Evolutionary conservation across 1,140 invertebrate species (phyloP), one percentile per base, ranked within the genome.

Genomic region (Dendroctonus valens): DNA sequence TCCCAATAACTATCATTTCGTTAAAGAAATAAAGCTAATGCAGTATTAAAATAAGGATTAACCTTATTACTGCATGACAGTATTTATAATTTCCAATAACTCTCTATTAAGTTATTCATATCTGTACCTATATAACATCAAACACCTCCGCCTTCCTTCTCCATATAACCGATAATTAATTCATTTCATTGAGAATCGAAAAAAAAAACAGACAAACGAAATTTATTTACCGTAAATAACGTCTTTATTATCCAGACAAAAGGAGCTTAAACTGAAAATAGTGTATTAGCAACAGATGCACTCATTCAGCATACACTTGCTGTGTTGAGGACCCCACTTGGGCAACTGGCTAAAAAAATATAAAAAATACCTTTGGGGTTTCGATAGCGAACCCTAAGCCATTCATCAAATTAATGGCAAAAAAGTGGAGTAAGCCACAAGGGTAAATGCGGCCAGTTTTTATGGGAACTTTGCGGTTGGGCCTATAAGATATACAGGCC

Each of bases 141-240:
- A 26, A 26, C 26, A 3, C 26, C 26, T 26, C 26, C 1, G 26
- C 1, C 26, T 26, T 26, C 26, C 44, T 46, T 9, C 12, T 46
- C 9, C 12, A 46, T 46, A 46, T 11, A 46, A 46, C 3, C 44
- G 12, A 46, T 46, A 11, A 12, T 46, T 46, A 46, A 11, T 11
- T 11, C 9, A 46, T 46, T 11, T 11, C 9, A 46, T 1, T 14
- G 1, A 9, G 12, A 2, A 52, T 52, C 7, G 8, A 52, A 12
- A 52, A 52, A 12, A 52, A 12, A 9, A 1, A 52, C 2, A 15
- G 2, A 15, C 26, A 52, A 52, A 61, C 12, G 41, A 59, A 41
- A 39, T 54, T 50, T 65, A 65, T 65, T 55, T 65, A 55, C 62
- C 62, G 46, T 65, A 65, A 57, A 49, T 65, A 57, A 65, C 42